phyloP scores from a whole-genome alignment of 2,888 invertebrate species.

The Tachystola acroxantha region DNA sequence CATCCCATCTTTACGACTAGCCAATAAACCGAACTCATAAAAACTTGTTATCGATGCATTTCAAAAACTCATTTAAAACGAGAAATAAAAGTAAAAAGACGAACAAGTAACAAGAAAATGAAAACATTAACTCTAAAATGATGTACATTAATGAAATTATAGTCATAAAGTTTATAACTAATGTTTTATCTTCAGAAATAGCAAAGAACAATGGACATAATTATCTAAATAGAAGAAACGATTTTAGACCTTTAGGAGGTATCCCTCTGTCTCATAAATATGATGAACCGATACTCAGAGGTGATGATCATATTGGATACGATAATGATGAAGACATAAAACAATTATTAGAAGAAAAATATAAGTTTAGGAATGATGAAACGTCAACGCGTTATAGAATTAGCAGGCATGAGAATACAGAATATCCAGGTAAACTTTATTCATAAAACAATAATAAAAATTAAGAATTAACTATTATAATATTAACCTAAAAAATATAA shows the following conservation, averaged over 20 bases:
- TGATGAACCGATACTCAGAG: not conserved
- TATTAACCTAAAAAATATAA: no score
- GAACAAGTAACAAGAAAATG: not conserved
- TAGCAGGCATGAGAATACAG: slow-evolving; percentile 30
- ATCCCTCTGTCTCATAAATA: not conserved
- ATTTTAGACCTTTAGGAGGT: not conserved
- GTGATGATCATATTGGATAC: slow-evolving; percentile 4
- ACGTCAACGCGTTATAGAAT: slow-evolving; percentile 50
- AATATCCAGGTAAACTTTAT: slow-evolving; percentile 39
- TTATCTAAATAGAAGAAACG: not conserved
- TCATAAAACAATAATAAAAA: no score
- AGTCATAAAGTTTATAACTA: not conserved
- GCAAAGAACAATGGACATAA: not conserved
- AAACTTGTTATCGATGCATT: slow-evolving; percentile 21
- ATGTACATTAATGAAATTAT: slow-evolving; percentile 1
- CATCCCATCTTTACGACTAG: slow-evolving; percentile 26
- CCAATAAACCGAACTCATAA: slow-evolving; percentile 27
- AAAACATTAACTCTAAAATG: not conserved
- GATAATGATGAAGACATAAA: slow-evolving; percentile 40
- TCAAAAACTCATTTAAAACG: not conserved
- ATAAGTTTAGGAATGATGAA: slow-evolving; percentile 58
- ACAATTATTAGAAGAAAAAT: slow-evolving; percentile 51
- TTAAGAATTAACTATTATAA: no score
- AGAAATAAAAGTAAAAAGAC: not conserved
- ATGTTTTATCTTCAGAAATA: not conserved